Conservation (phyloP, 2,797 vertebrate species). For the Aphelocoma californica region DNA sequence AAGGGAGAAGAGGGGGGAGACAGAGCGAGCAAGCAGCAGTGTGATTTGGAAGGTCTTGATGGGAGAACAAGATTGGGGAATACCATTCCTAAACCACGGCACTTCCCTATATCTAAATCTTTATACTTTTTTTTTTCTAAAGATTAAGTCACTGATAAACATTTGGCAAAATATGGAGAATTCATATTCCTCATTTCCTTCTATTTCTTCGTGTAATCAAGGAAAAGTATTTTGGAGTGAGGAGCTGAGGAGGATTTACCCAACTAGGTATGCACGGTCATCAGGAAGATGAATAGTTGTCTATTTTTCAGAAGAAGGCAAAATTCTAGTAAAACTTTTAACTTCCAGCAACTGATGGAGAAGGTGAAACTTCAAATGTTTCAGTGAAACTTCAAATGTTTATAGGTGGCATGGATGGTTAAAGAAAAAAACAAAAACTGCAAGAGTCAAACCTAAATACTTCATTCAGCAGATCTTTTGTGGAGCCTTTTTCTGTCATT, state of each 20-base stretch:
- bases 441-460: background rate
- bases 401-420: background rate
- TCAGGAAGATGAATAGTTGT: background rate
- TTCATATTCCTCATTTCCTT: background rate
- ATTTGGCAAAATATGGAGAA: background rate
- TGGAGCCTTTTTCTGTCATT: background rate
- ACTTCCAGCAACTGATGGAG: background rate
- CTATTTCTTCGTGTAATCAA: background rate
- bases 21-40: accelerated
- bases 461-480: background rate
- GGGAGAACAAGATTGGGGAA: background rate
- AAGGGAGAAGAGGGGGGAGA: background rate
- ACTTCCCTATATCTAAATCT: background rate
- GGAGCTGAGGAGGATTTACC: background rate
- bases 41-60: background rate
- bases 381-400: background rate
- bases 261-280: background rate
- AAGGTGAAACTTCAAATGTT: background rate
- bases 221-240: background rate
- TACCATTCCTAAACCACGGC: accelerated
- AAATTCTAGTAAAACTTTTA: background rate
- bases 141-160: background rate
- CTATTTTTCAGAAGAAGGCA: background rate
- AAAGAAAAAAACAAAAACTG: background rate
- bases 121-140: background rate